phyloP scores from a whole-genome alignment of 2,888 invertebrate species.

The Leptopilina myrica region DNA sequence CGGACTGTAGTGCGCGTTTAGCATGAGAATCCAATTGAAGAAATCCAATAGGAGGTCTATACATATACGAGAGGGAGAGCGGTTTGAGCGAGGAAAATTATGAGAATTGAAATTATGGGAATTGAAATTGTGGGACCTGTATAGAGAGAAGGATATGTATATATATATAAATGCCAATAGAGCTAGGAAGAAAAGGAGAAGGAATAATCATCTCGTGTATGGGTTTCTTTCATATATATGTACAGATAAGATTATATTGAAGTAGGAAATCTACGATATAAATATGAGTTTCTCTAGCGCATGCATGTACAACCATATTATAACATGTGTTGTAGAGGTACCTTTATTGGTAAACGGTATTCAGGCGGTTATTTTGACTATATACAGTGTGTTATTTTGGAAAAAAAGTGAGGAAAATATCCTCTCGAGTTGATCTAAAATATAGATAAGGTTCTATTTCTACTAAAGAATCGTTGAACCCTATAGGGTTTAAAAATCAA shows the following conservation, averaged over 20 bases:
- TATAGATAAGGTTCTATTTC: too few relatives aligned
- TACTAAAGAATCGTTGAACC: too few relatives aligned
- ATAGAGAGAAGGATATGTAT: conserved; percentile 18
- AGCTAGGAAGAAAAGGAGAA: background rate
- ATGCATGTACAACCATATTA: too few relatives aligned
- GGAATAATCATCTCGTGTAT: background rate
- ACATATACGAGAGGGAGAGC: background rate
- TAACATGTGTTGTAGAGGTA: too few relatives aligned
- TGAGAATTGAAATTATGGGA: conserved; percentile 34
- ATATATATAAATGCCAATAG: conserved; percentile 25
- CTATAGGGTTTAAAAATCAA: too few relatives aligned
- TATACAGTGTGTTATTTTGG: too few relatives aligned
- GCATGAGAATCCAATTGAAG: conserved; percentile 38
- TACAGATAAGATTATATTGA: background rate
- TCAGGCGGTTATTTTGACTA: too few relatives aligned
- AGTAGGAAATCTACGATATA: background rate
- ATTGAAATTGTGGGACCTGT: conserved; percentile 23
- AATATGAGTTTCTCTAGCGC: too few relatives aligned
- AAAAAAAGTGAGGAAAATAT: too few relatives aligned
- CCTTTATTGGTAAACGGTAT: too few relatives aligned
- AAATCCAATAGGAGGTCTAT: background rate
- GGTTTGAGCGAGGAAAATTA: conserved; percentile 34
- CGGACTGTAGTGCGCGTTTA: conserved; percentile 21
- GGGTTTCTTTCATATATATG: background rate
- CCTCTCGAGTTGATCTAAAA: too few relatives aligned